These are phyloP conservation scores for Spilosoma lubricipeda DNA, from an alignment of 2,888 invertebrate genomes.

Conservation along the genomic window DNA sequence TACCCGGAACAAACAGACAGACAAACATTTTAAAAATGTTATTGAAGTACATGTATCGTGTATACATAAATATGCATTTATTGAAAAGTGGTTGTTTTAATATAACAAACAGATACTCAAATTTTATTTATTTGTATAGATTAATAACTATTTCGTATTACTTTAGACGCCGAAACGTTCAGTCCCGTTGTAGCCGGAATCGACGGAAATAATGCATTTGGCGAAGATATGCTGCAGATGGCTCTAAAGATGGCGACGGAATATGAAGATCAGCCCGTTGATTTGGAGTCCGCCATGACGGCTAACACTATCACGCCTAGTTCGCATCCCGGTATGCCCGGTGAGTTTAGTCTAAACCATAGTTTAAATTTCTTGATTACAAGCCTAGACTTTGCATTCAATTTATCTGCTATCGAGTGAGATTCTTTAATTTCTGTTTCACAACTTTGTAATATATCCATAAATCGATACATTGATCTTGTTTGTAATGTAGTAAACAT, in stretches of 20 bases:
- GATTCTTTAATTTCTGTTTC: too few relatives aligned
- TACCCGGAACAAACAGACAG: too few relatives aligned
- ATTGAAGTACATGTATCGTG: too few relatives aligned
- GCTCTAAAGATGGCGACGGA: conserved; percentile 95
- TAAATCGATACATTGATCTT: too few relatives aligned
- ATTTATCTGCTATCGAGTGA: too few relatives aligned
- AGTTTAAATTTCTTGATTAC: neutral
- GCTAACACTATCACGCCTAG: conserved; percentile 92
- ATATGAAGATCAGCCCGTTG: conserved; percentile 93
- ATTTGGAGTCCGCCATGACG: conserved; percentile 93
- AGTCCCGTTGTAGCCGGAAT: conserved; percentile 88
- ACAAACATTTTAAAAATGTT: too few relatives aligned
- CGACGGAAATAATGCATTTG: conserved; percentile 88
- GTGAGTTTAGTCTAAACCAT: conserved; percentile 53
- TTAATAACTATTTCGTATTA: conserved; percentile 22
- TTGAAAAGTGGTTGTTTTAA: too few relatives aligned
- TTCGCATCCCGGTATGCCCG: conserved; percentile 85
- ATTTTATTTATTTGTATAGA: too few relatives aligned
- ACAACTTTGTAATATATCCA: too few relatives aligned
- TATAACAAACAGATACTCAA: too few relatives aligned
- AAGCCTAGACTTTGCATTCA: neutral
- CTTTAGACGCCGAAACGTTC: conserved; percentile 82
- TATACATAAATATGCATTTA: too few relatives aligned
- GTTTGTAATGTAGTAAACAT: too few relatives aligned
- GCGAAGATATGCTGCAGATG: conserved; percentile 94